phyloP scores from a whole-genome alignment of 37 sponge, comb jelly and placozoan species.

The Spongilla lacustris region DNA sequence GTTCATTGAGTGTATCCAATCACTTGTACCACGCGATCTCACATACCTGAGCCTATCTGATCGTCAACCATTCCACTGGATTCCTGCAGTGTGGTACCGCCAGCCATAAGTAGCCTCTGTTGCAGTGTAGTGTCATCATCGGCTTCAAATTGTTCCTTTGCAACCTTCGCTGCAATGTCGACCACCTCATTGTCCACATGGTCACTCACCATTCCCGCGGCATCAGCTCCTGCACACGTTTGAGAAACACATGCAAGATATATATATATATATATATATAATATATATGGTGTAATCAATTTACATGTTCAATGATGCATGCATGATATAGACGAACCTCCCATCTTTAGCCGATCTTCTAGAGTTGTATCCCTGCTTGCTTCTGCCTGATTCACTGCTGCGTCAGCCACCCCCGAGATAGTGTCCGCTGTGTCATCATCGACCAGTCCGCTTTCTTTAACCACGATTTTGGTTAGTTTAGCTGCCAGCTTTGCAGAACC shows the following conservation, averaged over 20 bases:
- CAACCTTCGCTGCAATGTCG: conserved; percentile 25
- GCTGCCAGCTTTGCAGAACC: conserved; percentile 35
- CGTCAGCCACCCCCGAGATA: conserved; percentile 31
- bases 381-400: conserved; percentile 55
- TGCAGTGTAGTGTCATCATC: conserved; percentile 54
- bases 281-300: too few relatives aligned
- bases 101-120: conserved; percentile 50
- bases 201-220: conserved; percentile 51
- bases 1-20: not conserved
- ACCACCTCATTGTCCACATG: conserved; percentile 65
- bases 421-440: conserved; percentile 27
- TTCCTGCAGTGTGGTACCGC: conserved; percentile 32
- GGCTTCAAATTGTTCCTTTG: conserved; percentile 61
- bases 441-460: conserved; percentile 24
- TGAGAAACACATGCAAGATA: too few relatives aligned
- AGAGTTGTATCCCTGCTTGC: conserved; percentile 56
- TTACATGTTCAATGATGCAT: too few relatives aligned
- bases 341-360: conserved; percentile 68
- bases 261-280: not conserved
- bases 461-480: conserved; percentile 18
- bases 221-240: conserved; percentile 50
- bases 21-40: not conserved
- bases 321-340: too few relatives aligned
- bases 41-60: conserved; percentile 57
- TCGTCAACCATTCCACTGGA: conserved; percentile 45